A percentile compares a stretch with the other conserved stretches of the same genome.
phyloP scores from a whole-genome alignment of 2,113 vertebrate genomes.

The Stomatorhinus ivindoensis region DNA sequence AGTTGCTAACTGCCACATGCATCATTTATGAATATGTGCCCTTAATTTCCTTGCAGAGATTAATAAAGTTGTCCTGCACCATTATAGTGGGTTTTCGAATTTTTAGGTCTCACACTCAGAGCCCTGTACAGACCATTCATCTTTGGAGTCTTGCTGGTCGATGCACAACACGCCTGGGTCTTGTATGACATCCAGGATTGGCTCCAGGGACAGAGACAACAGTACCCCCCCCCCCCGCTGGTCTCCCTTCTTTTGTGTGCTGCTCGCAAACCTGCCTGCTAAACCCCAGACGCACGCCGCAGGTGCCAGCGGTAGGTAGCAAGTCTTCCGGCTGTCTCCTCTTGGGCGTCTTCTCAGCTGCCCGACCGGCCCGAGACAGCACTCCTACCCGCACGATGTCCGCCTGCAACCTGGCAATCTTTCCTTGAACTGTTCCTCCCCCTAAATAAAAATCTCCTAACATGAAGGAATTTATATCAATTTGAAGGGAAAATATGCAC shows the following conservation, averaged over 20 bases:
- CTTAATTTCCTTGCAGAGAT: not conserved
- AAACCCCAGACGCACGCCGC: not conserved
- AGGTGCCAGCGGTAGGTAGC: not conserved
- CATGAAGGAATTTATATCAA: not conserved
- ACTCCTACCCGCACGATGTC: not conserved
- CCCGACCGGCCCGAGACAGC: not conserved
- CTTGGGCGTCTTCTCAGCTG: slow-evolving; percentile 7
- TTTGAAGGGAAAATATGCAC: not conserved
- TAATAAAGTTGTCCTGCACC: not conserved
- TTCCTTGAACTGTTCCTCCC: not conserved
- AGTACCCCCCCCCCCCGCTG: not conserved
- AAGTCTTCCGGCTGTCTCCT: not conserved
- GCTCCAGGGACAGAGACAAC: not conserved
- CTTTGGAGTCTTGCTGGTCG: not conserved
- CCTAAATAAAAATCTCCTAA: not conserved
- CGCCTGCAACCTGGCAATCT: not conserved
- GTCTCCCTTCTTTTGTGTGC: slow-evolving; percentile 18
- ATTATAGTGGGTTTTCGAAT: not conserved
- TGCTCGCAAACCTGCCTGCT: not conserved
- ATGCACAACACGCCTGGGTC: not conserved
- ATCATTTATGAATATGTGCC: not conserved
- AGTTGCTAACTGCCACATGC: not conserved
- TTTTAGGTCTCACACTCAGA: not conserved
- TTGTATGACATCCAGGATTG: not conserved
- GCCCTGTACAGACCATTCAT: not conserved